Evolutionary conservation across 2,113 vertebrate genomes (phyloP), one percentile per base, ranked within the genome.

Genomic region (Mugil cephalus): DNA sequence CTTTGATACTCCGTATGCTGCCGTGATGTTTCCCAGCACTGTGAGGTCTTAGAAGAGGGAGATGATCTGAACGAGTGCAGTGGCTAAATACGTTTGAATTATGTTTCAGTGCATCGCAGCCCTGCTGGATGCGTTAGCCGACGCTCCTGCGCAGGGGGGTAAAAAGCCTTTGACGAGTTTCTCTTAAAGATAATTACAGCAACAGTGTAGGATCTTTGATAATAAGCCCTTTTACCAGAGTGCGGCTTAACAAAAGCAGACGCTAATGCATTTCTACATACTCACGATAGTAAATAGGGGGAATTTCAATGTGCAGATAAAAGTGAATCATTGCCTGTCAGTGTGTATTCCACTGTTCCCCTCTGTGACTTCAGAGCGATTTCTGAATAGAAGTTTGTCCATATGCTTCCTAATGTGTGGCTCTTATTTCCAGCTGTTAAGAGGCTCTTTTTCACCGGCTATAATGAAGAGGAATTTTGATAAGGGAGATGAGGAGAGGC

Each of bases 401-500:
- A 4, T 69, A 64, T 67, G 72, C 55, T 58, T 70, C 51, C 39
- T 52, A 62, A 77, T 35, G 67, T 4, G 38, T 2, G 5, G 35
- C 50, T 60, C 65, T 72, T 18, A 30, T 58, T 79, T 82, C 74
- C 68, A 68, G 80, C 76, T 76, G 77, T 56, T 81, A 35, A 58
- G 79, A 74, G 54, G 30, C 6, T 77, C 60, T 56, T 79, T 73
- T 61, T 51, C 51, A 14, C 39, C 48, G 19, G 78, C 54, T 78
- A 39, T 85, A 78, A 88, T 68, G 71, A 76, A 74, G 69, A 74
- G 35, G 14, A 56, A 43, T 76, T 77, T 73, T 66, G 56, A 87
- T 68, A 30, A 70, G 59, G 71, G 70, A 17, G 75, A 69, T 13
- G 65, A 63, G 45, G 51, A 64, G 78, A 76, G 59, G 34, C 30